Percentiles rank a stretch among this genome's conserved stretches.
These are phyloP conservation scores for Dryomyza anilis DNA, from an alignment of 2,888 invertebrate genomes.

Conservation along the genomic window DNA sequence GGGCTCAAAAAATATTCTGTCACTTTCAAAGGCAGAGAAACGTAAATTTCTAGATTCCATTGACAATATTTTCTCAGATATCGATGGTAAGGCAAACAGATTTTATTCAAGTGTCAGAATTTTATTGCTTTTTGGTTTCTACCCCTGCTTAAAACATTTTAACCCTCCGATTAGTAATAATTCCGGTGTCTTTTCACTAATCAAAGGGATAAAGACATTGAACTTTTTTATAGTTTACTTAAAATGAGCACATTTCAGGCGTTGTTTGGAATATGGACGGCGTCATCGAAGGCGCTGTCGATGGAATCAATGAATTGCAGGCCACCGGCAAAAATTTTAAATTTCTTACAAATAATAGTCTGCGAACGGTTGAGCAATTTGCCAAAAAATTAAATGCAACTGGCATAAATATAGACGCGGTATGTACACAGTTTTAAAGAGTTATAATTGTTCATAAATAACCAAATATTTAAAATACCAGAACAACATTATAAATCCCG, in stretches of 20 bases:
- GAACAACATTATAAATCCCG: slow-evolving; percentile 58
- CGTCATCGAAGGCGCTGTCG: slow-evolving; percentile 50
- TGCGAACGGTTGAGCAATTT: slow-evolving; percentile 45
- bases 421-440: slow-evolving; percentile 24
- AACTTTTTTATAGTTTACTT: too few relatives aligned
- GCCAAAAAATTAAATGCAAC: slow-evolving; percentile 40
- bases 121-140: too few relatives aligned
- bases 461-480: too few relatives aligned
- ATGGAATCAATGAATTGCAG: slow-evolving; percentile 54
- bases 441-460: too few relatives aligned
- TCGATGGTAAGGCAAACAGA: slow-evolving; percentile 67
- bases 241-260: too few relatives aligned
- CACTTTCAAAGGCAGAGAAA: slow-evolving; percentile 50
- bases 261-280: slow-evolving; percentile 59
- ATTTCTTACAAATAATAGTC: slow-evolving; percentile 62
- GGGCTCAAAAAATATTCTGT: slow-evolving; percentile 44
- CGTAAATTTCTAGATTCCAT: slow-evolving; percentile 61
- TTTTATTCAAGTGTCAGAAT: too few relatives aligned
- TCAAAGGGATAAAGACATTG: too few relatives aligned
- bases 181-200: too few relatives aligned
- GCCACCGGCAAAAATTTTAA: slow-evolving; percentile 58
- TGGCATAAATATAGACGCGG: slow-evolving; percentile 45
- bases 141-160: too few relatives aligned
- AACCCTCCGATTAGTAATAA: too few relatives aligned
- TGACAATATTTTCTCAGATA: slow-evolving; percentile 66